A percentile compares a stretch with the other conserved stretches of the same genome.
phyloP scores from a whole-genome alignment of 2,113 vertebrate genomes.

The Dolichallabes microphthalmus region DNA sequence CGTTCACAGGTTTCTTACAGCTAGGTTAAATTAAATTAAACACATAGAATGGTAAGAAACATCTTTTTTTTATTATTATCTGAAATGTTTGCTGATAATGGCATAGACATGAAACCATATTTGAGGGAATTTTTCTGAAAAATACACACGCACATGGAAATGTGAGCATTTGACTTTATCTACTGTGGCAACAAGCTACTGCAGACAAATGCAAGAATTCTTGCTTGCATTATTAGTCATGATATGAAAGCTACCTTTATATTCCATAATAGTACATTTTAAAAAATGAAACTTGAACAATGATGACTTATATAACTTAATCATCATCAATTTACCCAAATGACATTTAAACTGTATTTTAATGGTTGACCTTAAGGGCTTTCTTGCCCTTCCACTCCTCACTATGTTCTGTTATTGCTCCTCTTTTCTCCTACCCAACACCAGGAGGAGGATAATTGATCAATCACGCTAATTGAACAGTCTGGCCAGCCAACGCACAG shows the following conservation, averaged over 20 bases:
- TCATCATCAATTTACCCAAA: slow-evolving; percentile 47
- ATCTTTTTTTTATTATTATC: neutral
- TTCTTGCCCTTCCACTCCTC: slow-evolving; percentile 26
- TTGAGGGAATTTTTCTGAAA: neutral
- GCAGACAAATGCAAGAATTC: neutral
- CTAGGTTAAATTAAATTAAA: neutral
- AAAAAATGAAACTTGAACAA: slow-evolving; percentile 18
- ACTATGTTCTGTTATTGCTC: slow-evolving; percentile 40
- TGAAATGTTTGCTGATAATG: neutral
- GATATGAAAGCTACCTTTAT: slow-evolving; percentile 18
- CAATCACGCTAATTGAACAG: slow-evolving; percentile 80
- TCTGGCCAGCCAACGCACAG: slow-evolving; percentile 75
- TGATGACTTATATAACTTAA: slow-evolving; percentile 35
- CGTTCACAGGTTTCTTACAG: slow-evolving; percentile 3
- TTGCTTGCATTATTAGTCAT: slow-evolving; percentile 19
- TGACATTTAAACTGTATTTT: slow-evolving; percentile 51
- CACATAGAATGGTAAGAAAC: neutral
- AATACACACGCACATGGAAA: neutral
- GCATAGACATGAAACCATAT: neutral
- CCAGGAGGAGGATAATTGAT: slow-evolving; percentile 76
- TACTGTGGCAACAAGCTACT: neutral
- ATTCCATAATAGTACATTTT: slow-evolving; percentile 31
- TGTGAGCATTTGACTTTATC: neutral
- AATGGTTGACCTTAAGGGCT: slow-evolving; percentile 35
- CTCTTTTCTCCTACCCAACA: slow-evolving; percentile 39